Evolutionary conservation across 2,113 vertebrate species (phyloP), one percentile per base, ranked within the genome.

Genomic region (Arvicanthis niloticus): DNA sequence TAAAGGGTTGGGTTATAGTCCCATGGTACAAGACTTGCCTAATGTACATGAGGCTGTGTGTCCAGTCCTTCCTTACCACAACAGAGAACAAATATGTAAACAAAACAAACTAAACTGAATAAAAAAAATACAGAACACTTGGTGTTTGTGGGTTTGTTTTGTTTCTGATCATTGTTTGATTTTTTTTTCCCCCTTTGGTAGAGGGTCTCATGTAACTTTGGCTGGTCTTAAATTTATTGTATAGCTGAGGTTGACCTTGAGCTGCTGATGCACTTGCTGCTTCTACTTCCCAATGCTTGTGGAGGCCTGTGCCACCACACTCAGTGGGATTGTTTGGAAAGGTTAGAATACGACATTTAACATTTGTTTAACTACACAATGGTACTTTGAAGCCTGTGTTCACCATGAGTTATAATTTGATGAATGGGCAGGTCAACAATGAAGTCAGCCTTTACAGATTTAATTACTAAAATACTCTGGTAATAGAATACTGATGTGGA

Each of bases 391-490:
- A 93, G 26, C 19, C 72, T 90, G 9, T 75, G 26, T 62, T 93
- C 16, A 72, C 53, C 7, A 1, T 82, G 70, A 89, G 34, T 86
- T 77, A 16, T 12, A 92, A 34, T 96, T 93, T 96, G 22, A 60
- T 56, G 4, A 89, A n/a, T 88, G 60, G 22, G 29, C 19, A 77
- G 67, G 70, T 86, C 34, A 73, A 17, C 92, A 89, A 60, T 53
- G 89, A 70, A 92, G 16, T 24, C 51, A 68, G 0, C 87, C 9
- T 95, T 67, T 31, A 95, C 26, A n/a, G 9, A 29, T 58, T 82
- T 92, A 86, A 31, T 89, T 92, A 34, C 53, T 73, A 7, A 92
- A 94, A 86, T 93, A 86, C 60, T 89, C 3, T 68, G 45, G 19
- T 93, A 88, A 91, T 40, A 81, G 80, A 82, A 45, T 89, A 86